Evolutionary conservation across 23 tunicate species (phyloP), one percentile per base, ranked within the genome.

Genomic region (Ciona savignyi): DNA sequence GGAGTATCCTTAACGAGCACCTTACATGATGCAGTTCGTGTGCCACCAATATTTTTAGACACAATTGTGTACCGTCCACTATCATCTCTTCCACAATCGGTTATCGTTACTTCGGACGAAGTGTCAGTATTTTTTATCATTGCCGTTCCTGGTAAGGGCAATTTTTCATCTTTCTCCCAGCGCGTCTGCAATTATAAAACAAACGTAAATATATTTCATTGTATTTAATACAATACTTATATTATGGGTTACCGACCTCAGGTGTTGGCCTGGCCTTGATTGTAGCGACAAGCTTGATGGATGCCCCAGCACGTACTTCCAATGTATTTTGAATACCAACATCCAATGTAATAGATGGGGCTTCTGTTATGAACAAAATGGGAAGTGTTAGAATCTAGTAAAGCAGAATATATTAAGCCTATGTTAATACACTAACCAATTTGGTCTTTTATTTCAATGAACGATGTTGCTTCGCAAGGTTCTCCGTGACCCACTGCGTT

Each of bases 1-100:
- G 98, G 98, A 1, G 96, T 82, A 70, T 93, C 98, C 27, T 81
- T 97, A 62, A 93, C 94, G 30, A 71, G n/a, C 4, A 93, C 82
- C 30, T 87, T 86, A 71, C 95, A 79, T 6, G 88, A 33, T 0
- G 85, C 82, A 19, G 85, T 83, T 34, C 83, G 70, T 15, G 60
- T 63, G 31, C 98, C 98, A 9, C 77, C 89, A 30, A 56, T 60
- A 65, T 93, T 93, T 61, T 81, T 81, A 34, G 87, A 76, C 51
- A 83, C 81, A 64, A 93, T 28, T 1, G 35, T 71, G 74, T 93
- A 93, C 9, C 85, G 77, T 2, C 98, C 98, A 26, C 85, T 77
- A 48, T 93, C 89, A 26, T 93, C 78, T 30, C 98, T 63, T 3
- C 66, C 49, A 27, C 75, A 74, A 9, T 82, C 64, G 25, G 78